Evolutionary conservation across 2,797 vertebrate species (phyloP), one percentile per base, ranked within the genome.

Genomic region (Hapalemur alaotrensis): DNA sequence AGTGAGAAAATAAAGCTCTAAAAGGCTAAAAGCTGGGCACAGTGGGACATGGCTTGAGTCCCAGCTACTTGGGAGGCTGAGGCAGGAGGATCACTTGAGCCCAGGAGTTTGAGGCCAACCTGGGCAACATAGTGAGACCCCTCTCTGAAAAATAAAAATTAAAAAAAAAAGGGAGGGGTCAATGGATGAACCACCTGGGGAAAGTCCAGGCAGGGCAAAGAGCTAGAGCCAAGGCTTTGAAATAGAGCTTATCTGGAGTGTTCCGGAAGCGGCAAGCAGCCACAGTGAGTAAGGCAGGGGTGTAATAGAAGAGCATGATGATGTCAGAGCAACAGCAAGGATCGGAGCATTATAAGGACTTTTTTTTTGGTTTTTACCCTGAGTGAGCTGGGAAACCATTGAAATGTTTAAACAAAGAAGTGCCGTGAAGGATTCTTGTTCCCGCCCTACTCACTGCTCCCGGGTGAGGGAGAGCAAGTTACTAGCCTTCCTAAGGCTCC

Each of bases 341-440:
- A 18, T 18, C 38, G 69, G 72, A 79, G 22, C 28, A 50, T 41
- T 25, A 15, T 43, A 73, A 65, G 69, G 20, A 63, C 46, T 23
- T 54, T 43, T 54, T 43, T 43, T 4, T 57, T 13, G 61, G 22
- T 13, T 46, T 84, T 89, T 50, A 69, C 32, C 57, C 30, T 20
- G 35, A 81, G 48, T 70, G 50, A 85, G 18, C 57, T 59, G 23
- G 73, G 38, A 86, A 81, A 35, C 5, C 20, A 30, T 1, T 85
- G 28, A 69, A 75, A 52, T 75, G 6, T 57, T 92, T 10, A 73
- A 89, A 89, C 13, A 67, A 89, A 89, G 65, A 61, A 35, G 22
- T 41, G 38, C 65, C n/a, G 1, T 9, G 15, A 69, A 35, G 7
- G 17, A 48, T 28, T 87, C 28, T 83, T 83, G 38, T 65, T 59